phyloP scores from a whole-genome alignment of 2,888 invertebrate genomes.

The Drosophila algonquin region DNA sequence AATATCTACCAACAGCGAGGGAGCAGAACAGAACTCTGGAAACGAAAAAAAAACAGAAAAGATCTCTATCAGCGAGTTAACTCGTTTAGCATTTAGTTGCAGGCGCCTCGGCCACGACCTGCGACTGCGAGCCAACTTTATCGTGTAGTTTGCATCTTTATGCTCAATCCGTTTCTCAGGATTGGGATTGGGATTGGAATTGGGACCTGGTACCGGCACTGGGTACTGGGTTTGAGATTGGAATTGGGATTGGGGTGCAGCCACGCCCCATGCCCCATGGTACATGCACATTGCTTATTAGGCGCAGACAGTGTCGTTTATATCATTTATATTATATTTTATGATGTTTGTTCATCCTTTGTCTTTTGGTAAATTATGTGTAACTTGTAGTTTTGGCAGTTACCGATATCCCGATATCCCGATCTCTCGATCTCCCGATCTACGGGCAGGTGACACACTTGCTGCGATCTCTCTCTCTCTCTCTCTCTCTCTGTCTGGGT shows the following conservation, averaged over 20 bases:
- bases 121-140: conserved; percentile 54
- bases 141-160: conserved; percentile 68
- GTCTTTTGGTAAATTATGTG: conserved; percentile 64
- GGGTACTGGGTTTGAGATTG: neutral
- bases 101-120: conserved; percentile 73
- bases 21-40: conserved; percentile 13
- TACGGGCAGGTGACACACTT: conserved; percentile 67
- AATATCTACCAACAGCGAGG: conserved; percentile 52
- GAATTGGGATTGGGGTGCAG: conserved; percentile 27
- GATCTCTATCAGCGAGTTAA: conserved; percentile 82
- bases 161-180: conserved; percentile 42
- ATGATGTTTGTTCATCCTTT: conserved; percentile 53
- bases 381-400: conserved; percentile 59
- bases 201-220: neutral
- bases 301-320: conserved; percentile 78
- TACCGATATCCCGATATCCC: neutral
- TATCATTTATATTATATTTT: conserved; percentile 78
- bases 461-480: conserved; percentile 22
- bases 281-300: conserved; percentile 57
- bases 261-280: conserved; percentile 54
- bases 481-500: conserved; percentile 12
- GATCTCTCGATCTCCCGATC: conserved; percentile 8
- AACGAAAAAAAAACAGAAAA: conserved; percentile 23
- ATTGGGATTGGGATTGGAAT: conserved; percentile 12
- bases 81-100: conserved; percentile 82